phyloP scores from a whole-genome alignment of 1,140 invertebrate genomes.

The Lethocerus indicus region DNA sequence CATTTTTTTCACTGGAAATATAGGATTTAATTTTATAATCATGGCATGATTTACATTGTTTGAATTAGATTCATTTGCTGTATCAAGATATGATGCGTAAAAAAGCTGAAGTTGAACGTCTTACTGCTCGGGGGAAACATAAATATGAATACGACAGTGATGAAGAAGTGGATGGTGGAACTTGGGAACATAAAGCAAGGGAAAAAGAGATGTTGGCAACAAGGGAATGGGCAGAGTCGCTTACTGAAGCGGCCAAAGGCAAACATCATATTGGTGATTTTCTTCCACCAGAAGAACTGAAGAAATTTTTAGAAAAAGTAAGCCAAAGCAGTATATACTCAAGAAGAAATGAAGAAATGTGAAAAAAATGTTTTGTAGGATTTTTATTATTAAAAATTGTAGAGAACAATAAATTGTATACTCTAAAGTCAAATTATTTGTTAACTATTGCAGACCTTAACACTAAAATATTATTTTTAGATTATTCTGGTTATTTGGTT shows the following conservation, averaged over 20 bases:
- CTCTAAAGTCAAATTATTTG: too few relatives aligned
- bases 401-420: too few relatives aligned
- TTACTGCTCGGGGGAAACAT: slow-evolving; percentile 54
- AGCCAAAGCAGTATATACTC: too few relatives aligned
- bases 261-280: slow-evolving; percentile 98
- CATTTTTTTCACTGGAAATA: too few relatives aligned
- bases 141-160: slow-evolving; percentile 93
- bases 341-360: too few relatives aligned
- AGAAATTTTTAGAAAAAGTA: slow-evolving; percentile 79
- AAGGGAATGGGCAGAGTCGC: slow-evolving; percentile 68
- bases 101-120: slow-evolving; percentile 50
- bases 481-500: too few relatives aligned
- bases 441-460: too few relatives aligned
- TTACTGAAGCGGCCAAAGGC: slow-evolving; percentile 74
- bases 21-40: too few relatives aligned
- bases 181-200: slow-evolving; percentile 87
- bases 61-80: slow-evolving; percentile 47
- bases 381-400: too few relatives aligned
- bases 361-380: too few relatives aligned
- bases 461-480: too few relatives aligned
- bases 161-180: slow-evolving; percentile 72
- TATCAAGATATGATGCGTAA: slow-evolving; percentile 75
- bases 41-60: too few relatives aligned
- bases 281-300: slow-evolving; percentile 82
- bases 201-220: slow-evolving; percentile 84